Base-by-base conservation (phyloP, 2,888 invertebrate species). In the Nasonovia ribisnigri region DNA sequence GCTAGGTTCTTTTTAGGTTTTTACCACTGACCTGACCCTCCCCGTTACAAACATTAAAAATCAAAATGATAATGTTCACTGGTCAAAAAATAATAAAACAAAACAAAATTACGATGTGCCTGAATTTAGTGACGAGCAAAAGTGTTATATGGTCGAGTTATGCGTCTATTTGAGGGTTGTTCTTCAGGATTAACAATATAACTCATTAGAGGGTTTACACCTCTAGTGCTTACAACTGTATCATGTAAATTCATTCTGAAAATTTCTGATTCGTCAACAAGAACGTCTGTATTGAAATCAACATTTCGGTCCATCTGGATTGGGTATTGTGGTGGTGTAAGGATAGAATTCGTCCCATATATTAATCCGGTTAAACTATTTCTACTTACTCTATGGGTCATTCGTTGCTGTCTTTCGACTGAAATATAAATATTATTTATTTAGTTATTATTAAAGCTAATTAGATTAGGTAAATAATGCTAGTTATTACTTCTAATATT, bases 241-340 rank as follows among this genome's bases (percentile, higher is more conserved):
- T 89, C 88, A 6, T 57, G 88, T 57, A 57, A 57, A 57, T 57
- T 89, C 88, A 89, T 89, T 43, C 88, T 42, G 42, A 57, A 54
- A 57, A 94, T 43, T 91, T 94, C 92, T 2, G 42, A 3, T 67
- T 89, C 36, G 24, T 87, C 42, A 3, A 29, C 24, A 3, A 51
- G 42, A 26, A 43, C 6, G 3, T 48, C 29, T 46, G 16, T n/a
- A 5, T n/a, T 67, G 4, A 67, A 48, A 46, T 67, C 48, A 29
- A 46, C 90, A 6, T 90, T 46, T 89, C 26, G 26, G 10, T 43
- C 67, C 46, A 60, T n/a, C 11, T 42, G 2, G 24, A 29, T 1
- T 4, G 11, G 11, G 8, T 43, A 6, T 84, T 8, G 10, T 46
- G 48, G 43, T 26, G 36, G 42, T n/a, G n/a, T n/a, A n/a, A n/a